Evolutionary conservation across 2,113 vertebrate species (phyloP).

Genomic region (Hiodon alosoides): DNA sequence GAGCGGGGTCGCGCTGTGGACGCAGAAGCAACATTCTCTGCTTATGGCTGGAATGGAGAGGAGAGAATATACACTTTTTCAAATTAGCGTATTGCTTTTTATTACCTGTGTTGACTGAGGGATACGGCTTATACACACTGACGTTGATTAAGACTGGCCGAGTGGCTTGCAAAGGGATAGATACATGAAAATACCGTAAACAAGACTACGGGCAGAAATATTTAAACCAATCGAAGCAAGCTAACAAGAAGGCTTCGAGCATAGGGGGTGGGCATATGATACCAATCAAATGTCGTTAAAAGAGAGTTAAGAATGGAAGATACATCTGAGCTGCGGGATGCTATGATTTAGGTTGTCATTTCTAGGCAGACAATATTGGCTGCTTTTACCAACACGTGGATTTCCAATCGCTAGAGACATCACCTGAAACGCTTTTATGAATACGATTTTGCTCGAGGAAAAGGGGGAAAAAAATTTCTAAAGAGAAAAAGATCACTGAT

Average conservation of each 20-base stretch:
- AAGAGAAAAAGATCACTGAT: background rate
- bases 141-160: no score
- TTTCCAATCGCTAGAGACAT: slow-evolving; percentile 13
- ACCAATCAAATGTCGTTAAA: background rate
- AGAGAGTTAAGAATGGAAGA: background rate
- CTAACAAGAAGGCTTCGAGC: background rate
- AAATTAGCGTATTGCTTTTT: background rate
- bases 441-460: slow-evolving; percentile 1
- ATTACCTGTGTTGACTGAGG: background rate
- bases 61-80: slow-evolving; percentile 31
- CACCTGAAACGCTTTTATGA: background rate
- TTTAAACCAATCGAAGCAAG: background rate
- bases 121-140: no score
- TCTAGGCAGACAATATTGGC: background rate
- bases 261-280: background rate
- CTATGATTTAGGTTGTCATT: background rate
- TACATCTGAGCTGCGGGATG: background rate
- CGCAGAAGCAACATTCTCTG: slow-evolving; percentile 60
- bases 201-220: background rate
- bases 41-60: slow-evolving; percentile 16
- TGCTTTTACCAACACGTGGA: slow-evolving; percentile 17
- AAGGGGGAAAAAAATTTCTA: background rate
- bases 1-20: slow-evolving; percentile 61
- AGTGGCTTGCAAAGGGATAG: no score
- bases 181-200: background rate